Evolutionary conservation across 2,797 vertebrate genomes (phyloP).

Genomic region (Coregonus suidteri): DNA sequence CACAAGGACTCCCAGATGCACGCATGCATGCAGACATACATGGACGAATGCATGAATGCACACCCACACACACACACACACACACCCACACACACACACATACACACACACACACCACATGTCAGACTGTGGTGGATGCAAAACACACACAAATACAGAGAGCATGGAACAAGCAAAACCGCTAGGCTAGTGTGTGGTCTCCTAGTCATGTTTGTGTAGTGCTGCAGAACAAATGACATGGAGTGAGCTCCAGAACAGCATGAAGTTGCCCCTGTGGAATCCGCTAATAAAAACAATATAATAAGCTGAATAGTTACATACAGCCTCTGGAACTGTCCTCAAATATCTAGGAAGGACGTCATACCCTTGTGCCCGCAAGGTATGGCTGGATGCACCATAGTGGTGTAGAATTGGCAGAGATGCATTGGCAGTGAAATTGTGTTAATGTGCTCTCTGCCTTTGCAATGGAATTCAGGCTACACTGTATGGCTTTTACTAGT

Average conservation of each 20-base stretch:
- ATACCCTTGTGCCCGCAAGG: constrained; percentile 39
- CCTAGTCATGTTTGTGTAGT: neutral
- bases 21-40: constrained; percentile 7
- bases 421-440: constrained; percentile 37
- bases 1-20: neutral
- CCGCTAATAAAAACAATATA: constrained; percentile 25
- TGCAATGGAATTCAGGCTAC: neutral
- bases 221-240: constrained; percentile 20
- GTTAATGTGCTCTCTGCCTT: constrained; percentile 25
- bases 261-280: constrained; percentile 25
- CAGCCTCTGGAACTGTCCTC: constrained; percentile 28
- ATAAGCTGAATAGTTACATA: constrained; percentile 20
- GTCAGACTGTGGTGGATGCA: no score
- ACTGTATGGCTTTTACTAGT: constrained; percentile 1
- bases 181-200: neutral
- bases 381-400: constrained; percentile 29
- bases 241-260: constrained; percentile 13
- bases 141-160: no score
- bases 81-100: constrained; percentile 2
- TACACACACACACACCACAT: constrained; percentile 10
- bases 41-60: neutral
- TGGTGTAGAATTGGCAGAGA: constrained; percentile 35
- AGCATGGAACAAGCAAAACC: no score
- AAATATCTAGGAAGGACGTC: constrained; percentile 32
- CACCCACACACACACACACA: neutral